A percentile compares a stretch with the other conserved stretches of the same genome.
phyloP scores from a whole-genome alignment of 2,888 invertebrate species.

The Cyclophora albipunctata region DNA sequence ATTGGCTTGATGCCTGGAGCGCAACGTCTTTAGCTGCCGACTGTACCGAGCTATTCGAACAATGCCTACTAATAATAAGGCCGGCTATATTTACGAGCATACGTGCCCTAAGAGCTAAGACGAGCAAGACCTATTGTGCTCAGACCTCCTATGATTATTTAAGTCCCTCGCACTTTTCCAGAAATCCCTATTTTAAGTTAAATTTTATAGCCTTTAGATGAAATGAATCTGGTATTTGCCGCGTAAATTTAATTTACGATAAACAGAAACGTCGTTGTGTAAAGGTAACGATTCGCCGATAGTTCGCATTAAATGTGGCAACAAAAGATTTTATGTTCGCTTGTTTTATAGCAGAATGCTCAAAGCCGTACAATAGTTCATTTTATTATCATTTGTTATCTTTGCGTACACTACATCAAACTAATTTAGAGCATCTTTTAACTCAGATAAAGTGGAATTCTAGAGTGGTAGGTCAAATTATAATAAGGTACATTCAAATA shows the following conservation, averaged over 20 bases:
- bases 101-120: constrained; percentile 67
- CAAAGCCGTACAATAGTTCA: no score
- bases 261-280: constrained; percentile 35
- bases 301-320: constrained; percentile 28
- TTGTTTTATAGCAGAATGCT: background rate
- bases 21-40: constrained; percentile 33
- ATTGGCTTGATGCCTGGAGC: constrained; percentile 22
- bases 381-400: no score
- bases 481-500: no score
- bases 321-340: constrained; percentile 18
- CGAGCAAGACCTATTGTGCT: constrained; percentile 67
- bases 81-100: constrained; percentile 71
- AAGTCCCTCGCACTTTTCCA: constrained; percentile 61
- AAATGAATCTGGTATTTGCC: constrained; percentile 46
- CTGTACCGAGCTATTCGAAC: constrained; percentile 63
- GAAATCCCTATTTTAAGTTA: constrained; percentile 57
- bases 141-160: constrained; percentile 74
- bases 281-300: constrained; percentile 27
- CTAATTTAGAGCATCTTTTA: no score
- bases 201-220: constrained; percentile 52
- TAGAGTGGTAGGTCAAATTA: no score
- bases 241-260: constrained; percentile 51
- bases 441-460: no score
- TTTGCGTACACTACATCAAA: no score
- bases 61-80: constrained; percentile 73